These are phyloP conservation scores for Mormyrus lacerda DNA, from an alignment of 2,113 vertebrate genomes.

Conservation along the genomic window DNA sequence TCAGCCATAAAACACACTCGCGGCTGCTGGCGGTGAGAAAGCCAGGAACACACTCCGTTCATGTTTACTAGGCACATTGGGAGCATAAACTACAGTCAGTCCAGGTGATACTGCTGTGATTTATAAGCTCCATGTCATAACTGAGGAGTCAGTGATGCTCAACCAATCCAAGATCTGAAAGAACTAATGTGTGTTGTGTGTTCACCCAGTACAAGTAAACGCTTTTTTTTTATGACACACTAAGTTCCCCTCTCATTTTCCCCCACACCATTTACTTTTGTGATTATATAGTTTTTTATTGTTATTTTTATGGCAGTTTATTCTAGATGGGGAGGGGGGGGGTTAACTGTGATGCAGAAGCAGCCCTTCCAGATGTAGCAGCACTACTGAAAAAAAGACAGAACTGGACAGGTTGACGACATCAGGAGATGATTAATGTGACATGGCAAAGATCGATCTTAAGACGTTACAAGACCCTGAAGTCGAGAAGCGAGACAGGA, in stretches of 20 bases:
- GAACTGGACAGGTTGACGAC: background rate
- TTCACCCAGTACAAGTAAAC: background rate
- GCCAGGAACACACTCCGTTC: background rate
- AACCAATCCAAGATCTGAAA: background rate
- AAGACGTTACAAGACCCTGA: background rate
- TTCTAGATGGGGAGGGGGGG: background rate
- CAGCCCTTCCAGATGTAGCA: background rate
- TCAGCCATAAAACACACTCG: background rate
- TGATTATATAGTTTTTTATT: background rate
- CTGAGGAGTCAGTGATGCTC: background rate
- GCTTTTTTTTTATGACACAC: background rate
- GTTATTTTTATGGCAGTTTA: background rate
- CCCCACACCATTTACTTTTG: background rate
- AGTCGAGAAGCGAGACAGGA: background rate
- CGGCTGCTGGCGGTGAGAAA: background rate
- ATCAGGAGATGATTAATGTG: conserved; percentile 1
- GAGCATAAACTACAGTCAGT: background rate
- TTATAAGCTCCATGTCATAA: background rate
- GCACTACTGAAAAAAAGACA: background rate
- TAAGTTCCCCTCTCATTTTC: background rate
- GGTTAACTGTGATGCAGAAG: background rate
- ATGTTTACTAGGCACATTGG: background rate
- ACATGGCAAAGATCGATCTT: background rate
- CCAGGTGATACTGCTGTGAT: background rate
- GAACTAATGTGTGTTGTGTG: background rate